Evolutionary conservation across 2,113 vertebrate species (phyloP).

Genomic region (Panthera uncia): DNA sequence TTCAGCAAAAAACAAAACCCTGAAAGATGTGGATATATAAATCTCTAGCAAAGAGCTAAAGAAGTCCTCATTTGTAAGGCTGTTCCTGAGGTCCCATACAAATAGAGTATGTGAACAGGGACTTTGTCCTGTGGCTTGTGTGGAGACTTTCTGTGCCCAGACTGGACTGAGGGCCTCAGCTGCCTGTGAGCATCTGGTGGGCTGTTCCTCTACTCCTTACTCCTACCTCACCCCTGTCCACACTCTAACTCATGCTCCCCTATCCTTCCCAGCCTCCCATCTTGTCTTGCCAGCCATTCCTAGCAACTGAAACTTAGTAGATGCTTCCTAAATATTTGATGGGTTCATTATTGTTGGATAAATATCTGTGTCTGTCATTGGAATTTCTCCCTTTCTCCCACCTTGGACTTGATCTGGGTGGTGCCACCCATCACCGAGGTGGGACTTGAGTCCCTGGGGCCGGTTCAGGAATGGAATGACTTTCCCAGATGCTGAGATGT

Average conservation of each 20-base stretch:
- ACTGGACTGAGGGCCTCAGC: background rate
- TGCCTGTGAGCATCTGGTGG: background rate
- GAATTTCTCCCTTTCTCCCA: background rate
- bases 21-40: background rate
- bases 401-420: background rate
- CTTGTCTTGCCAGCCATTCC: background rate
- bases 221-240: background rate
- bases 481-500: background rate
- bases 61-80: background rate
- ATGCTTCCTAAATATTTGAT: background rate
- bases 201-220: background rate
- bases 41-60: background rate
- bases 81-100: accelerated
- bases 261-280: background rate
- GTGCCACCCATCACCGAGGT: background rate
- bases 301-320: background rate
- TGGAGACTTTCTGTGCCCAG: background rate
- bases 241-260: accelerated
- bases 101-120: background rate
- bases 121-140: background rate
- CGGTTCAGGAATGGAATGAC: background rate
- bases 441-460: background rate
- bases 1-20: background rate
- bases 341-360: background rate
- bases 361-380: background rate